Base-by-base conservation (phyloP, 2,888 invertebrate genomes). In the Eupithecia dodoneata region DNA sequence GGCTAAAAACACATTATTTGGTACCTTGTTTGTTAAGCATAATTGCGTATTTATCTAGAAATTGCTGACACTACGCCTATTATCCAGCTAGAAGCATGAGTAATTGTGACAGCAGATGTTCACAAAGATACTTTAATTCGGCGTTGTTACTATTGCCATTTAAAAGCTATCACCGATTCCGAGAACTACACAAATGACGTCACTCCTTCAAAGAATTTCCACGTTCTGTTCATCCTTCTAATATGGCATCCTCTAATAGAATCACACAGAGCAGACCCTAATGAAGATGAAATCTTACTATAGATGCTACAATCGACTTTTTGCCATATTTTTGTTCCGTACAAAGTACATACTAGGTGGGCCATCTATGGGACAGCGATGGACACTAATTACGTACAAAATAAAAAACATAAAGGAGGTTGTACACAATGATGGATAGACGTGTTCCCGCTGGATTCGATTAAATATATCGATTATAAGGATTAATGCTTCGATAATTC, bases 401-500 rank as follows among this genome's bases (percentile, higher is more conserved):
- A 85, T 81, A 84, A 71, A 82, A 82, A 84, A 82, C 77, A 75
- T 74, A 80, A 63, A 63, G 63, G 81, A 82, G 81, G 79, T 75
- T 81, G 71, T 76, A 75, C 77, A 82, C 84, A 87, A 85, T 90
- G 90, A 91, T 88, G 86, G 90, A 90, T 90, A 87, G 87, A 86
- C 87, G 83, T 81, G 81, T 80, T 84, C 82, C 85, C 86, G 85
- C 86, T 83, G 83, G 86, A 84, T 88, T 89, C 88, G 90, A 80
- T 80, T 79, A 77, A 77, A 77, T 77, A 77, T 82, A 79, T 79
- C 79, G 81, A 90, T 91, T 90, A 91, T 89, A 86, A 85, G 87
- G 87, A 91, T 90, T 88, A 89, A 91, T 89, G 90, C 85, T 84
- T 85, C 87, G 91, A 91, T 92, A 89, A 86, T 87, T 90, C 90